These are phyloP conservation scores for Junonia oenone DNA, from an alignment of 2,888 invertebrate genomes.

Conservation along the genomic window DNA sequence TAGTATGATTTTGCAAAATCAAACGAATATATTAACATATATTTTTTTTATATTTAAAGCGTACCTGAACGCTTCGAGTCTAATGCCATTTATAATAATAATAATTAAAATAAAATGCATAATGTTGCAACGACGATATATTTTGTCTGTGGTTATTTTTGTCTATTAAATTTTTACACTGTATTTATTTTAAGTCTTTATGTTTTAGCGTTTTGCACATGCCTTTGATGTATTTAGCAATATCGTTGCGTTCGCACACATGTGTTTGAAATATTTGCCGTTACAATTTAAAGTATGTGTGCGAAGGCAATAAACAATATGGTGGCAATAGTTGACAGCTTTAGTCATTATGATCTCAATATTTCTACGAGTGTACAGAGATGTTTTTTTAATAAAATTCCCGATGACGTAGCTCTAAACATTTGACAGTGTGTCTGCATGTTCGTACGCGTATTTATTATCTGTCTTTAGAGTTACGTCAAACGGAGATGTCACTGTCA, in stretches of 20 bases:
- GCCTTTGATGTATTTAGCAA: conserved; percentile 21
- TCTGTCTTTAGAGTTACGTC: conserved; percentile 10
- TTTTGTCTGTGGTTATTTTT: conserved; percentile 20
- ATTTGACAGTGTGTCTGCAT: conserved; percentile 5
- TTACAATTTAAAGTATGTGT: conserved; percentile 4
- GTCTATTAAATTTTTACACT: conserved; percentile 21
- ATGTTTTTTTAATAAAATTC: conserved; percentile 10
- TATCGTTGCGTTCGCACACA: not conserved
- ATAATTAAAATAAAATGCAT: conserved; percentile 19
- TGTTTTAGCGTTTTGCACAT: conserved; percentile 27
- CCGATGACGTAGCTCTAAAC: conserved; percentile 11
- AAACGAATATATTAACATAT: conserved; percentile 5
- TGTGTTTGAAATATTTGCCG: not conserved
- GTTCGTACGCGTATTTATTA: conserved; percentile 11
- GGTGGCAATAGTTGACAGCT: conserved; percentile 54
- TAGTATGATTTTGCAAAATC: conserved; percentile 25
- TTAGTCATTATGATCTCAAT: conserved; percentile 43
- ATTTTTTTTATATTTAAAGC: conserved; percentile 18
- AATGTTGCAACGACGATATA: conserved; percentile 16
- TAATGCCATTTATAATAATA: conserved; percentile 30
- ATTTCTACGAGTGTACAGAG: conserved; percentile 21
- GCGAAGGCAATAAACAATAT: conserved; percentile 30
- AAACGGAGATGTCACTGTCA: conserved; percentile 5
- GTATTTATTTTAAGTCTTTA: conserved; percentile 26
- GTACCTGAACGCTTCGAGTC: conserved; percentile 28